phyloP scores from a whole-genome alignment of 2,113 vertebrate genomes.

The Callaeas wilsoni region DNA sequence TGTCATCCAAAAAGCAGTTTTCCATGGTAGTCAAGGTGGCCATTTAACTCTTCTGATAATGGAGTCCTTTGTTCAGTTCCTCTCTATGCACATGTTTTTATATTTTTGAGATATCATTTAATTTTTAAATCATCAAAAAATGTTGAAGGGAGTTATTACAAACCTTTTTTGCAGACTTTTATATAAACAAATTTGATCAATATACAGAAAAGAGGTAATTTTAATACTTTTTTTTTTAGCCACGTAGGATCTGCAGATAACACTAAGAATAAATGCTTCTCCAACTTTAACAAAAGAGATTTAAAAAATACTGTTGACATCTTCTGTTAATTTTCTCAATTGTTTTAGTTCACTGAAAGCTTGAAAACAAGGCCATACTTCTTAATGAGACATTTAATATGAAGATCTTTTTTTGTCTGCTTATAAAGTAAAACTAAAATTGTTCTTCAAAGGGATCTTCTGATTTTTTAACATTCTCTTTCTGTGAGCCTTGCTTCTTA shows the following conservation, averaged over 20 bases:
- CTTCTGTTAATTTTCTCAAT: slow-evolving; percentile 9
- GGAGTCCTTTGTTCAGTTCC: neutral
- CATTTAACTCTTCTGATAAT: neutral
- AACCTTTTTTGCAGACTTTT: neutral
- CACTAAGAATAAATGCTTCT: neutral
- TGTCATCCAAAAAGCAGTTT: neutral
- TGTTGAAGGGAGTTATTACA: neutral
- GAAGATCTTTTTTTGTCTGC: neutral
- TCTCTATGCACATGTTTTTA: neutral
- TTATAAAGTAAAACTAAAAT: neutral
- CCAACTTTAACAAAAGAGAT: neutral
- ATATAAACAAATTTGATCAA: neutral
- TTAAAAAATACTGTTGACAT: neutral
- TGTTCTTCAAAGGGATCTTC: neutral
- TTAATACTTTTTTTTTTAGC: neutral
- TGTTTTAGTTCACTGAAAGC: slow-evolving; percentile 18
- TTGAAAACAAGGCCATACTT: neutral
- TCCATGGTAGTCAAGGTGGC: neutral
- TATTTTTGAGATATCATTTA: neutral
- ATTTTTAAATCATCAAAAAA: neutral
- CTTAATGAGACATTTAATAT: neutral
- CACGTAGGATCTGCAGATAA: neutral
- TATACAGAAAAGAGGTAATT: neutral
- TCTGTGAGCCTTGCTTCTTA: neutral
- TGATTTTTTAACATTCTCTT: neutral